Conservation (phyloP, 2,888 invertebrate species). For the Pristionchus arcanus region DNA sequence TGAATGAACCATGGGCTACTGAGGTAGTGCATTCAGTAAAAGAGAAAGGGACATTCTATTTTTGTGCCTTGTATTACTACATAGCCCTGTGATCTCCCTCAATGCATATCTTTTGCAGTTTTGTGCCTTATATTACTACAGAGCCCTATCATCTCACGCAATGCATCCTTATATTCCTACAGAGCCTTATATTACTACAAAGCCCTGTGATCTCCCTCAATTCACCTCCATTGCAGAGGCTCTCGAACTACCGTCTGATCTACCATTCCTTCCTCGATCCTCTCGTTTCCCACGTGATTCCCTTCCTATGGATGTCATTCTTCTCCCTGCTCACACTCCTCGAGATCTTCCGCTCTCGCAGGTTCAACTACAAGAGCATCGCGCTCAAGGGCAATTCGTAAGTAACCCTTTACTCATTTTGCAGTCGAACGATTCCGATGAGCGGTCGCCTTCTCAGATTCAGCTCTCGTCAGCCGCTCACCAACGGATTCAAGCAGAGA, state of each 20-base stretch:
- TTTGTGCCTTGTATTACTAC: background rate
- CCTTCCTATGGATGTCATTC: constrained; percentile 76
- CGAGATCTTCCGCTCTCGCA: constrained; percentile 73
- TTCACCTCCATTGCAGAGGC: constrained; percentile 63
- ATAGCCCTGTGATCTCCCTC: background rate
- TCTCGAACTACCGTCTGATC: constrained; percentile 75
- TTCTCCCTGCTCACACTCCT: constrained; percentile 76
- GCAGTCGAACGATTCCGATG: constrained; percentile 36
- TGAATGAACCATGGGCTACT: constrained; percentile 70
- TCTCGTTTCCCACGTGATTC: constrained; percentile 74
- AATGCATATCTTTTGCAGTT: constrained; percentile 58
- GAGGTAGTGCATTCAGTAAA: no score
- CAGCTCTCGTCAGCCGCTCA: constrained; percentile 67
- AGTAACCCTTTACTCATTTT: constrained; percentile 24
- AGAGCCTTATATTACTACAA: background rate
- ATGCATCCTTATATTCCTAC: no score
- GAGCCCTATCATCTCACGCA: no score
- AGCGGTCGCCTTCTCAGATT: constrained; percentile 47
- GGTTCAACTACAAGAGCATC: constrained; percentile 67
- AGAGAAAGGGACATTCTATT: no score
- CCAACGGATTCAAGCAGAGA: constrained; percentile 66
- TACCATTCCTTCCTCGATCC: constrained; percentile 78
- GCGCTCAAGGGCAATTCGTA: constrained; percentile 58
- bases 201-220: background rate
- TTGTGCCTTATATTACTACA: no score